These are phyloP conservation scores for Cotesia typhae DNA, from an alignment of 1,140 invertebrate species.

Conservation along the genomic window DNA sequence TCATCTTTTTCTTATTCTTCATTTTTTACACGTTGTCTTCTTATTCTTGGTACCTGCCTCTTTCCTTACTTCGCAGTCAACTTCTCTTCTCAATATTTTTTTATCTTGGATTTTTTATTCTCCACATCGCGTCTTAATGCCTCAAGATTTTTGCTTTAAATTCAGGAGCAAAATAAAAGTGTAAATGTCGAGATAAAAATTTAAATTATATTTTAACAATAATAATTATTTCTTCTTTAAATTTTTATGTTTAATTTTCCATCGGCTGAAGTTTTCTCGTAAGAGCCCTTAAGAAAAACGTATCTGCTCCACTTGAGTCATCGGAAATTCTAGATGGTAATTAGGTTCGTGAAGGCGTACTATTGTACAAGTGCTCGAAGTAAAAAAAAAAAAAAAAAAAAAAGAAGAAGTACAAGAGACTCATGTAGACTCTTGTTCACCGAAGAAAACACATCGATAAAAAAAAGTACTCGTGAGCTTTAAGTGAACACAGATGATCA, in stretches of 20 bases:
- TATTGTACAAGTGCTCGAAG: too few species aligned
- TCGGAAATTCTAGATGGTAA: too few species aligned
- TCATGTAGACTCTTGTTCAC: not conserved
- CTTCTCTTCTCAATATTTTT: not conserved
- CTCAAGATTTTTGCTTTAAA: not conserved
- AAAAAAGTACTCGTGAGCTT: constrained; percentile 1
- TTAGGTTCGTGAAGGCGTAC: too few species aligned
- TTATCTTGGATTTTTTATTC: not conserved
- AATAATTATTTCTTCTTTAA: not conserved
- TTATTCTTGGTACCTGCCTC: constrained; percentile 11
- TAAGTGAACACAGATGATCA: constrained; percentile 29
- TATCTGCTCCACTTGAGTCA: too few species aligned
- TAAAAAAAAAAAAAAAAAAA: too few species aligned
- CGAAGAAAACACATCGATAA: not conserved
- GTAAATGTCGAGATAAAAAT: not conserved
- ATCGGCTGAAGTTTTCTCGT: too few species aligned
- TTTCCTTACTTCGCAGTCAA: constrained; percentile 16
- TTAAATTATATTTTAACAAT: not conserved
- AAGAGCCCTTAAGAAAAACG: too few species aligned
- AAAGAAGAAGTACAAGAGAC: too few species aligned
- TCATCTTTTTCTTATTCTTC: constrained; percentile 12
- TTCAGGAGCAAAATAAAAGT: constrained; percentile 6
- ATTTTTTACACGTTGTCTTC: constrained; percentile 20
- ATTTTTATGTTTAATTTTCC: not conserved
- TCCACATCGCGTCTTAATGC: not conserved